A percentile compares a stretch with the other conserved stretches of the same genome.
Conservation (phyloP, 2,113 vertebrate genomes). For the Sturnira hondurensis region DNA sequence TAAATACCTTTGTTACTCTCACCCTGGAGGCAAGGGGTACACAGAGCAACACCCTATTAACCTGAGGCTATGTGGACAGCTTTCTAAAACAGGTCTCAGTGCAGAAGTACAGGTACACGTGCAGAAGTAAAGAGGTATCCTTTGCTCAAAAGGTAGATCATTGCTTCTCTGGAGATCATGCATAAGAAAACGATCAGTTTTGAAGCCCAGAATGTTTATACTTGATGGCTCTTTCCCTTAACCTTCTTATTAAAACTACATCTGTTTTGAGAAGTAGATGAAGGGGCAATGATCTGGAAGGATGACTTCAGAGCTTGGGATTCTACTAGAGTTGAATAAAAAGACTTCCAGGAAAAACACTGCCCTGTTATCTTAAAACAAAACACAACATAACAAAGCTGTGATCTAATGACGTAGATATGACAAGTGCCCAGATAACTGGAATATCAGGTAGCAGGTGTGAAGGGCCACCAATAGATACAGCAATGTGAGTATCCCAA, state of each 20-base stretch:
- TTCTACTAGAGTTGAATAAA: not conserved
- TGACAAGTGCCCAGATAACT: not conserved
- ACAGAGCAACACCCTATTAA: not conserved
- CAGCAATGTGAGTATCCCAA: not conserved
- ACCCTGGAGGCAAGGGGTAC: not conserved
- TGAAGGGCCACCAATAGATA: not conserved
- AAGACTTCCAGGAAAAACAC: not conserved
- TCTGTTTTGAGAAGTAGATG: not conserved
- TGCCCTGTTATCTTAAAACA: not conserved
- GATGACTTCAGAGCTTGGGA: not conserved
- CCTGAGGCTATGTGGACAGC: not conserved
- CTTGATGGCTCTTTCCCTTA: not conserved
- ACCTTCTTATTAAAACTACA: not conserved
- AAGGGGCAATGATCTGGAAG: not conserved
- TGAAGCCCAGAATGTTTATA: not conserved
- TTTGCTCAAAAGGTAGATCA: not conserved
- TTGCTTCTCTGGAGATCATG: not conserved
- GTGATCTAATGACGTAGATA: not conserved
- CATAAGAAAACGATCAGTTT: not conserved
- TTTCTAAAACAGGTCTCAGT: not conserved
- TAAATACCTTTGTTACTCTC: not conserved
- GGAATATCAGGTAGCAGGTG: not conserved
- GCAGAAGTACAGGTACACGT: not conserved
- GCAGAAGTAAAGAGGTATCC: not conserved
- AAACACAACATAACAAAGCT: not conserved